phyloP scores from a whole-genome alignment of 2,888 invertebrate species.

The Crematogaster levior region DNA sequence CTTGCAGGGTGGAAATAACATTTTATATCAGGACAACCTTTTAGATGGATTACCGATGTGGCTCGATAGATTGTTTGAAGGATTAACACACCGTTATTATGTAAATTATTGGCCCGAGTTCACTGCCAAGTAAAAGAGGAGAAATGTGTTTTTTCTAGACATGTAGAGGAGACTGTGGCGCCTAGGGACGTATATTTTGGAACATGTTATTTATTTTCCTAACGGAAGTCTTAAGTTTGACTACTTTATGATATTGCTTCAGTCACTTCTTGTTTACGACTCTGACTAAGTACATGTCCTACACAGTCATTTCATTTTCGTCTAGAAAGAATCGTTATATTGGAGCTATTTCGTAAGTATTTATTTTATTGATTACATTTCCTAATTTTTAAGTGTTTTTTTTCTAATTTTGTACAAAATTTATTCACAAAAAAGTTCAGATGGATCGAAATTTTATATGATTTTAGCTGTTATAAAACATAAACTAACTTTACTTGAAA shows the following conservation, averaged over 20 bases:
- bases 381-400: not conserved
- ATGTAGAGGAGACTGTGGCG: not conserved
- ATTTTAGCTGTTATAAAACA: conserved; percentile 4
- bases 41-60: conserved; percentile 97
- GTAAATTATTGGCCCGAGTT: conserved; percentile 99
- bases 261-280: not conserved
- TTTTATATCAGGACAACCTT: conserved; percentile 91
- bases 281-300: not conserved
- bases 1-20: conserved; percentile 85
- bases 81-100: conserved; percentile 97
- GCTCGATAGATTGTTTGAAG: conserved; percentile 98
- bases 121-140: conserved; percentile 90
- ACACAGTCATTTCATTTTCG: not conserved
- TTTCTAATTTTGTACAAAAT: not conserved
- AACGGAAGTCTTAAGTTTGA: not conserved
- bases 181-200: conserved; percentile 11
- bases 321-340: not conserved
- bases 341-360: not conserved
- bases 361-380: not conserved
- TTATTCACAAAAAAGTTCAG: not conserved
- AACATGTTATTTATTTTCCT: not conserved
- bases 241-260: not conserved
- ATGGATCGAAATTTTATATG: not conserved
- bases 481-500: no score
- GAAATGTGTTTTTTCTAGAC: conserved; percentile 2